Base-by-base conservation (phyloP, 2,797 vertebrate genomes). In the Pangasius macronema region DNA sequence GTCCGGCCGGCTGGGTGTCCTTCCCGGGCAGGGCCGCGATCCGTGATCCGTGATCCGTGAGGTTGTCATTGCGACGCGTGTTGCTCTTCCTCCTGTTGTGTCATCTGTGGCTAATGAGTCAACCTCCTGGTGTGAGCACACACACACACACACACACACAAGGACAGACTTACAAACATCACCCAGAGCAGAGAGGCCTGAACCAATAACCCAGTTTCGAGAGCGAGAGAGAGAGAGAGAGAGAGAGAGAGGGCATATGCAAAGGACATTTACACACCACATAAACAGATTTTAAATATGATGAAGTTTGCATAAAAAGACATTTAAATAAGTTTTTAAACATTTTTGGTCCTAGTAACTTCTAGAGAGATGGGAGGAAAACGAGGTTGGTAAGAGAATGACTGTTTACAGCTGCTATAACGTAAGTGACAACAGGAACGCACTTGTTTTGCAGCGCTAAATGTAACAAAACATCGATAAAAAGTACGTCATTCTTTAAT, bases 51-150 rank as follows among this genome's bases (percentile, higher is more conserved):
- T 42, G 55, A 80, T 80, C 77, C 33, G 77, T 80, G 53, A 80
- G 77, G 20, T 39, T 80, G 77, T 80, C 77, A 59, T 14, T 59
- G 72, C 67, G 33, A 82, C 76, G n/a, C n/a, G 76, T 80, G 84
- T 89, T 87, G 77, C 63, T 81, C 55, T 85, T 86, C 70, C 73
- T 82, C 57, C 86, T 86, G 42, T 46, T 59, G 55, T 88, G 65
- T 75, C 80, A 42, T 87, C 84, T 65, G 68, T 87, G 70, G 67
- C 79, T 89, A 87, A 83, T 89, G 85, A 83, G 81, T 49, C 13
- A 30, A 33, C 51, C 70, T 73, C 53, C 79, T 13, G 70, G 82
- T 83, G 77, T 57, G 53, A 39, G 16, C 33, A 14, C 0, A 57
- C 1, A 57, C 18, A 49, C 76, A 53, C 49, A 53, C n/a, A 77